These are phyloP conservation scores for Bilobella aurantiaca DNA, from an alignment of 1,140 invertebrate genomes.

Conservation along the genomic window DNA sequence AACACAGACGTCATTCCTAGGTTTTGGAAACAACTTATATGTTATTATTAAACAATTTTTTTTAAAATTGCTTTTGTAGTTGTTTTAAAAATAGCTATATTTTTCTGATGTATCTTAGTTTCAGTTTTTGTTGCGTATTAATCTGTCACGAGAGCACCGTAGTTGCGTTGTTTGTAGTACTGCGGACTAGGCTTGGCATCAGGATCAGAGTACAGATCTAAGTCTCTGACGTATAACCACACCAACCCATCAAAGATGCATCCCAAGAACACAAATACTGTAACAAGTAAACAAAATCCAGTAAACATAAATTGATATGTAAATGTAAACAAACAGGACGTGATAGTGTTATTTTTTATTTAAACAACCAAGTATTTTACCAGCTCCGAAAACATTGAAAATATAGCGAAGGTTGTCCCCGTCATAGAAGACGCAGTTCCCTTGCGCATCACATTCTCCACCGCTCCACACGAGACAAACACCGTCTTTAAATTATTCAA, in stretches of 20 bases:
- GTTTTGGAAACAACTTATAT: too few species aligned
- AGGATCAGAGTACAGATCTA: background rate
- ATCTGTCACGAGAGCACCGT: too few species aligned
- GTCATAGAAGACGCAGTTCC: conserved; percentile 30
- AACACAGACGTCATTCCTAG: too few species aligned
- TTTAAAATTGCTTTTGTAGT: too few species aligned
- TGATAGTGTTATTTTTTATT: background rate
- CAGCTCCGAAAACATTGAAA: conserved; percentile 32
- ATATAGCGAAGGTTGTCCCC: conserved; percentile 24
- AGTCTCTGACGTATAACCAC: background rate
- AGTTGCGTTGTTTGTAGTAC: background rate
- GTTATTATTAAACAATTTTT: too few species aligned
- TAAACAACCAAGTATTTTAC: conserved; percentile 4
- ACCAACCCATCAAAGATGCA: background rate
- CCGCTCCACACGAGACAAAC: conserved; percentile 30
- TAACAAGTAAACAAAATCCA: too few species aligned
- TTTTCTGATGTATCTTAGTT: too few species aligned
- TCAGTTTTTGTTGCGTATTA: too few species aligned
- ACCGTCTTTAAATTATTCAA: conserved; percentile 14
- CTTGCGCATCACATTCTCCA: conserved; percentile 15
- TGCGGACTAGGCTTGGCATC: background rate
- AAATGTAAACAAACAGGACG: background rate
- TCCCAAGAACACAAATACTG: background rate
- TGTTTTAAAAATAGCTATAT: too few species aligned
- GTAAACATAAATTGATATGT: too few species aligned